A percentile compares a stretch with the other conserved stretches of the same genome.
Evolutionary conservation across 1,140 invertebrate genomes (phyloP).

Genomic region (Microplitis mediator): DNA sequence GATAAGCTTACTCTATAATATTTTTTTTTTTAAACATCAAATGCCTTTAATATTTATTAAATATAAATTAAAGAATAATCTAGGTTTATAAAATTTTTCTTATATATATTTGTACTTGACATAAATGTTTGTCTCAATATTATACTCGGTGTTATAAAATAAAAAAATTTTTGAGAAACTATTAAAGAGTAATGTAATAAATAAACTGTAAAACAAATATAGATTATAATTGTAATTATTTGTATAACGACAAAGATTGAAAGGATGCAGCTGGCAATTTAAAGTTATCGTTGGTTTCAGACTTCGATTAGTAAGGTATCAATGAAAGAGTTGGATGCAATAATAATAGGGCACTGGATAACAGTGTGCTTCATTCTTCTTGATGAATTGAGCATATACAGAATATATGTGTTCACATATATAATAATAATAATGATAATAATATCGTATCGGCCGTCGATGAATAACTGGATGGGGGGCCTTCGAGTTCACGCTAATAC

Average conservation of each 20-base stretch:
- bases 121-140: too few relatives aligned
- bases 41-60: too few relatives aligned
- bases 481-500: slow-evolving; percentile 40
- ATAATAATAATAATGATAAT: neutral
- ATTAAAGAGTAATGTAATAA: too few relatives aligned
- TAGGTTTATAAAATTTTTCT: too few relatives aligned
- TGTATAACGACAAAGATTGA: neutral
- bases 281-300: slow-evolving; percentile 26
- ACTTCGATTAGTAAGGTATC: slow-evolving; percentile 47
- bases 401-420: neutral
- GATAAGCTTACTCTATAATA: too few relatives aligned
- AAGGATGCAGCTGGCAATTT: slow-evolving; percentile 20
- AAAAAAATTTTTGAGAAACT: too few relatives aligned
- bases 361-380: slow-evolving; percentile 44
- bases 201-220: neutral
- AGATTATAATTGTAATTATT: neutral
- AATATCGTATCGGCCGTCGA: neutral
- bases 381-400: slow-evolving; percentile 4
- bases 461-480: neutral
- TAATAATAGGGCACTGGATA: slow-evolving; percentile 58
- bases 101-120: too few relatives aligned
- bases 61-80: too few relatives aligned
- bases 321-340: slow-evolving; percentile 59
- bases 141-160: too few relatives aligned
- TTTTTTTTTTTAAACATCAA: too few relatives aligned